A percentile compares a stretch with the other conserved stretches of the same genome.
phyloP scores from a whole-genome alignment of 92 coral and sea anemone species.

The Zoanthus sansibaricus region DNA sequence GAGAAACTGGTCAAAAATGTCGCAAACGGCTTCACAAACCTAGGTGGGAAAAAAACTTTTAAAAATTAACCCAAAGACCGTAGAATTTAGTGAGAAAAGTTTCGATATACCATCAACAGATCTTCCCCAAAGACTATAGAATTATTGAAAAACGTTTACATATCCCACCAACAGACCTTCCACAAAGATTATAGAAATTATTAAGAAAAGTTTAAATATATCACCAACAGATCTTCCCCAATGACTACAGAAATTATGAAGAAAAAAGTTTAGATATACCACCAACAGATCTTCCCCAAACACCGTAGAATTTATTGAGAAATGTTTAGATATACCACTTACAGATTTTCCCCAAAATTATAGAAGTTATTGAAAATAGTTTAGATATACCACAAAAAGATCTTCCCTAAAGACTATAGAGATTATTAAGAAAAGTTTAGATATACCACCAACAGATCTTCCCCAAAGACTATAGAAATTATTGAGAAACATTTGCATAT shows the following conservation, averaged over 20 bases:
- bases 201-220: not conserved
- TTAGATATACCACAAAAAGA: not conserved
- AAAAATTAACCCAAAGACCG: too few relatives aligned
- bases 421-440: too few relatives aligned
- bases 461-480: too few relatives aligned
- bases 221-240: too few relatives aligned
- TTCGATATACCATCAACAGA: not conserved
- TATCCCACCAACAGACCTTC: not conserved
- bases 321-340: not conserved
- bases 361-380: too few relatives aligned
- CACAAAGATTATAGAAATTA: too few relatives aligned
- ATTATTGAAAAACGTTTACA: not conserved
- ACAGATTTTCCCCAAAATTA: too few relatives aligned
- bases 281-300: not conserved
- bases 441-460: too few relatives aligned
- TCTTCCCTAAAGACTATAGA: too few relatives aligned
- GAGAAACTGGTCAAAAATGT: too few relatives aligned
- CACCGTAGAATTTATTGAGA: not conserved
- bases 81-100: not conserved
- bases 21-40: too few relatives aligned
- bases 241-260: not conserved
- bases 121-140: not conserved
- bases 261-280: not conserved
- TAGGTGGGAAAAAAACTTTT: too few relatives aligned
- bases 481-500: not conserved